Conservation (phyloP, 2,888 invertebrate species). For the Myopa tessellatipennis region DNA sequence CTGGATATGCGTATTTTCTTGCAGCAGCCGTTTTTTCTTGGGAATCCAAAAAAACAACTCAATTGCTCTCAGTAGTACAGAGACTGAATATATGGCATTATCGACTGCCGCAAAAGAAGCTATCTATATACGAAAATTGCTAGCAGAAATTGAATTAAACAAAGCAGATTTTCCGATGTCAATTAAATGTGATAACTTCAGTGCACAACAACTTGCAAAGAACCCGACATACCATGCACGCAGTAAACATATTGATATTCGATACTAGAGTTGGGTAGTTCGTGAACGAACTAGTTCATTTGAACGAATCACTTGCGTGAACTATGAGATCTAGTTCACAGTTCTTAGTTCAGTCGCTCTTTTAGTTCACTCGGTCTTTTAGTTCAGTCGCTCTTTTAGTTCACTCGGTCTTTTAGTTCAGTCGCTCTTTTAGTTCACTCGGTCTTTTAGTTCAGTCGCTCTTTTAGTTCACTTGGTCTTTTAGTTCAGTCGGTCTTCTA, state of each 20-base stretch:
- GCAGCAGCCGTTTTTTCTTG: constrained; percentile 31
- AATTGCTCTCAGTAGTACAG: constrained; percentile 23
- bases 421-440: too few species aligned
- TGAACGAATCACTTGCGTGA: too few species aligned
- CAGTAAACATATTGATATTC: constrained; percentile 15
- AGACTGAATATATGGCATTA: constrained; percentile 32
- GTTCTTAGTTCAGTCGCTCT: too few species aligned
- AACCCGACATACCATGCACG: constrained; percentile 10
- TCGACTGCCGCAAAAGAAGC: not conserved
- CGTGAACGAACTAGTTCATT: too few species aligned
- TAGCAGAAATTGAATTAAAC: constrained; percentile 4
- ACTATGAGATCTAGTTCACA: too few species aligned
- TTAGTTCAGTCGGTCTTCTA: too few species aligned
- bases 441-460: too few species aligned
- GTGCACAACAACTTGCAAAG: constrained; percentile 16
- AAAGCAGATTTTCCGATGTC: not conserved
- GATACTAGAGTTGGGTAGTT: too few species aligned
- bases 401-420: too few species aligned
- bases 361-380: too few species aligned
- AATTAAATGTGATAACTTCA: not conserved
- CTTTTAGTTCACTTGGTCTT: too few species aligned
- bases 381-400: too few species aligned
- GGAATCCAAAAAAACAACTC: constrained; percentile 36
- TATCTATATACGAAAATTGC: not conserved
- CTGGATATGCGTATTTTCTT: not conserved